Percentiles rank a stretch among this genome's conserved stretches.
These are phyloP conservation scores for Scaptodrosophila lebanonensis DNA, from an alignment of 1,140 invertebrate genomes.

Conservation along the genomic window DNA sequence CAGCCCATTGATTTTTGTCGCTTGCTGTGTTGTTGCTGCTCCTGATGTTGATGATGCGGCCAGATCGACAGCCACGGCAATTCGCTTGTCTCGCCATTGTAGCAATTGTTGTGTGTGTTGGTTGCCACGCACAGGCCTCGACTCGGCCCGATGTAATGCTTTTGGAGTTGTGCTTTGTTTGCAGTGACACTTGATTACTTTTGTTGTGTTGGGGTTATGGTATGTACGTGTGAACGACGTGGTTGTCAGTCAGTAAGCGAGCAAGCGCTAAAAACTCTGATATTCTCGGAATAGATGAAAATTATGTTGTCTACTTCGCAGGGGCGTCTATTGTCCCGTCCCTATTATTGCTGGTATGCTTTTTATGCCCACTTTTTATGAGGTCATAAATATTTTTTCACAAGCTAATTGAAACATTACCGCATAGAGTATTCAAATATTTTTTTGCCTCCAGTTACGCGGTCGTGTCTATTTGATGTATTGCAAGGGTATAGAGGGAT, in stretches of 20 bases:
- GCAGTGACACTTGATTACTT: slow-evolving; percentile 64
- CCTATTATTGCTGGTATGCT: too few species aligned
- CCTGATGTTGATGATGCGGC: slow-evolving; percentile 63
- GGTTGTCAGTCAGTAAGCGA: slow-evolving; percentile 15
- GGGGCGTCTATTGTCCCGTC: too few species aligned
- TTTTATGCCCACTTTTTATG: slow-evolving; percentile 64
- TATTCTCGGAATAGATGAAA: slow-evolving; percentile 58
- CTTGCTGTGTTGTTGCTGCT: slow-evolving; percentile 41
- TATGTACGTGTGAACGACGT: slow-evolving; percentile 16
- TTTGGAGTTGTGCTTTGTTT: slow-evolving; percentile 53
- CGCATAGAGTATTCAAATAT: slow-evolving; percentile 69
- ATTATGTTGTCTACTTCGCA: slow-evolving; percentile 52
- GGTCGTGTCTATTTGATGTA: slow-evolving; percentile 15
- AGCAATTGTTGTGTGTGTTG: slow-evolving; percentile 38
- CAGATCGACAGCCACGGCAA: slow-evolving; percentile 2
- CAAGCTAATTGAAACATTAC: slow-evolving; percentile 74
- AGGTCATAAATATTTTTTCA: slow-evolving; percentile 67
- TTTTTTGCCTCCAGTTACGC: slow-evolving; percentile 22
- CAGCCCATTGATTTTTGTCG: slow-evolving; percentile 72
- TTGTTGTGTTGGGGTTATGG: slow-evolving; percentile 23
- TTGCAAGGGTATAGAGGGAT: too few species aligned
- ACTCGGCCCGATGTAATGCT: slow-evolving; percentile 17
- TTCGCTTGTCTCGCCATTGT: background rate
- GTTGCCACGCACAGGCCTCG: slow-evolving; percentile 48
- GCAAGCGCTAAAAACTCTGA: slow-evolving; percentile 52